phyloP scores from a whole-genome alignment of 1,140 invertebrate species.

The Belonocnema kinseyi region DNA sequence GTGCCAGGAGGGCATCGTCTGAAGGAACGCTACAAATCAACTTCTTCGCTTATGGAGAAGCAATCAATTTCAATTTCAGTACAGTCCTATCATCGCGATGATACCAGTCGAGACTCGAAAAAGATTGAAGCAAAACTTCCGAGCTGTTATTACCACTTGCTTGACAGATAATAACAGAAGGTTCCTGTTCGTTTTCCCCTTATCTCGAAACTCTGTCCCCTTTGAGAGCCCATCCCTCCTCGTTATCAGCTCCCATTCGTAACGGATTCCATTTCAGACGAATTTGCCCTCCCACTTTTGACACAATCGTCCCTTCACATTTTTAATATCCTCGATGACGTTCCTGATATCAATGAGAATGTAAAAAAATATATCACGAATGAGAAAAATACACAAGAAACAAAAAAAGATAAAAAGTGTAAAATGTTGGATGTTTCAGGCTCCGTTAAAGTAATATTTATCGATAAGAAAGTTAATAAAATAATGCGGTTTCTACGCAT shows the following conservation, averaged over 20 bases:
- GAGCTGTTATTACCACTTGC: constrained; percentile 5
- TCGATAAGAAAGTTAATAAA: too few relatives aligned
- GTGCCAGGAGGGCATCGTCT: background rate
- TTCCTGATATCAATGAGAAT: background rate
- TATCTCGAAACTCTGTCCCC: constrained; percentile 9
- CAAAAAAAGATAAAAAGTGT: too few relatives aligned
- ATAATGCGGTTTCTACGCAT: too few relatives aligned
- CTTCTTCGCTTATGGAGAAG: background rate
- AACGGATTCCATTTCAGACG: background rate
- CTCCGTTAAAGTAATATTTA: too few relatives aligned
- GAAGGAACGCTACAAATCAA: background rate
- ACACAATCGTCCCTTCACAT: background rate
- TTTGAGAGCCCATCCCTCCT: background rate
- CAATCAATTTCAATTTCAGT: constrained; percentile 27
- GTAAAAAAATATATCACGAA: background rate
- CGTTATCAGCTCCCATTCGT: constrained; percentile 17
- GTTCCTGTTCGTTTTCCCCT: constrained; percentile 18
- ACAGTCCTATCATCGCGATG: background rate
- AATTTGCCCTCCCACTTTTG: constrained; percentile 6
- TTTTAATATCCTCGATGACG: constrained; percentile 14
- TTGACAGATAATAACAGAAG: constrained; percentile 17
- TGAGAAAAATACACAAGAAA: too few relatives aligned
- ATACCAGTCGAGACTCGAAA: background rate
- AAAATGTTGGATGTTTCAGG: too few relatives aligned
- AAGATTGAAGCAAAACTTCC: constrained; percentile 16